Percentiles rank a stretch among this genome's conserved stretches.
phyloP scores from a whole-genome alignment of 2,888 invertebrate species.

The Sepioteuthis lessoniana region DNA sequence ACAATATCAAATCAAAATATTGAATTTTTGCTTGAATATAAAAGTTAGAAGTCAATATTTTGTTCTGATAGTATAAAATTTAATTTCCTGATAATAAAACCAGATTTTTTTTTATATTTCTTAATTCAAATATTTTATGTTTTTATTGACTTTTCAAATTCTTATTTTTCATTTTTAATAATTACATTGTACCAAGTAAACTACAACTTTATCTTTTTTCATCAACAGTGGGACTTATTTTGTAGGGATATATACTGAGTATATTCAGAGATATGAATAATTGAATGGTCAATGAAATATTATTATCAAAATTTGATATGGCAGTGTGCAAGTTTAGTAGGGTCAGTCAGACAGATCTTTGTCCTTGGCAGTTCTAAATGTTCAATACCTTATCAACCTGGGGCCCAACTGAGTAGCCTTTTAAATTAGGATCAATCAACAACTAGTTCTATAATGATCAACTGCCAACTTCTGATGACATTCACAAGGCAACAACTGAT shows the following conservation, averaged over 20 bases:
- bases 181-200: no score
- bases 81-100: constrained; percentile 10
- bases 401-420: not conserved
- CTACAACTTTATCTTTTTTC: no score
- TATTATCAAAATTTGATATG: not conserved
- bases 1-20: not conserved
- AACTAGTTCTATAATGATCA: not conserved
- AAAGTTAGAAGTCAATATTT: not conserved
- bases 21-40: not conserved
- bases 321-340: not conserved
- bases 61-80: constrained; percentile 33
- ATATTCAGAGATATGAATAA: no score
- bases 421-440: not conserved
- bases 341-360: not conserved
- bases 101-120: not conserved
- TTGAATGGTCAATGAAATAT: no score
- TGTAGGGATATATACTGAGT: no score
- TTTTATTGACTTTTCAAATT: not conserved
- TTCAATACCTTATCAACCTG: not conserved
- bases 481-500: not conserved
- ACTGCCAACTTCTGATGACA: not conserved
- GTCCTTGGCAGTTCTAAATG: not conserved
- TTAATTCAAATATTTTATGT: not conserved
- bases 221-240: no score
- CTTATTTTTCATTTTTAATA: not conserved